A percentile compares a stretch with the other conserved stretches of the same genome.
Evolutionary conservation across 2,113 vertebrate species (phyloP).

Genomic region (Colius striatus): DNA sequence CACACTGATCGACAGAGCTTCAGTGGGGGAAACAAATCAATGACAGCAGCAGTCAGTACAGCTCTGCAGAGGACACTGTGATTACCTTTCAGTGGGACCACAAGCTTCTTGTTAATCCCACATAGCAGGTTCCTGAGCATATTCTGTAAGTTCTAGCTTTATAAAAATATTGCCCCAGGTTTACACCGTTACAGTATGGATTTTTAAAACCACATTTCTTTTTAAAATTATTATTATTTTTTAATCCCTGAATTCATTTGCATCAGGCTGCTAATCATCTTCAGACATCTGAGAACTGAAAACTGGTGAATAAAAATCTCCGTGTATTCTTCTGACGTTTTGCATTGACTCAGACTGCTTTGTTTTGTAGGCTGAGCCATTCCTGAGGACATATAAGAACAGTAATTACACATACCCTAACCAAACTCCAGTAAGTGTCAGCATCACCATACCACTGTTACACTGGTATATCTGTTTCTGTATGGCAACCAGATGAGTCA

Average conservation of each 20-base stretch:
- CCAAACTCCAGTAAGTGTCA: slow-evolving; percentile 18
- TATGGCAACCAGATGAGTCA: slow-evolving; percentile 12
- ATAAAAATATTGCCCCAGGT: neutral
- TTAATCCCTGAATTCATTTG: neutral
- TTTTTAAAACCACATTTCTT: neutral
- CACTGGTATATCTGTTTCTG: neutral
- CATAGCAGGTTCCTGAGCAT: neutral
- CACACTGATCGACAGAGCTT: neutral
- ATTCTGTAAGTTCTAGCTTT: neutral
- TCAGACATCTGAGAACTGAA: neutral
- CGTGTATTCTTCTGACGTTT: neutral
- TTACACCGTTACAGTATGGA: neutral
- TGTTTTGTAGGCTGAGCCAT: slow-evolving; percentile 66
- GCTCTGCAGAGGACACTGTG: neutral
- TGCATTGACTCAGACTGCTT: neutral
- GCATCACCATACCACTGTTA: neutral
- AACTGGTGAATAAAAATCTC: neutral
- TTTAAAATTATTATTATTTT: neutral
- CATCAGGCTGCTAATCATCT: neutral
- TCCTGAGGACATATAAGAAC: slow-evolving; percentile 77
- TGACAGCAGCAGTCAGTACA: neutral
- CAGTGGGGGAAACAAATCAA: neutral
- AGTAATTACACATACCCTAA: slow-evolving; percentile 64
- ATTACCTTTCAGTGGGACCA: neutral
- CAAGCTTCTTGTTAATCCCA: neutral